Conservation (phyloP, 2,888 invertebrate genomes). For the Hermodice carunculata region DNA sequence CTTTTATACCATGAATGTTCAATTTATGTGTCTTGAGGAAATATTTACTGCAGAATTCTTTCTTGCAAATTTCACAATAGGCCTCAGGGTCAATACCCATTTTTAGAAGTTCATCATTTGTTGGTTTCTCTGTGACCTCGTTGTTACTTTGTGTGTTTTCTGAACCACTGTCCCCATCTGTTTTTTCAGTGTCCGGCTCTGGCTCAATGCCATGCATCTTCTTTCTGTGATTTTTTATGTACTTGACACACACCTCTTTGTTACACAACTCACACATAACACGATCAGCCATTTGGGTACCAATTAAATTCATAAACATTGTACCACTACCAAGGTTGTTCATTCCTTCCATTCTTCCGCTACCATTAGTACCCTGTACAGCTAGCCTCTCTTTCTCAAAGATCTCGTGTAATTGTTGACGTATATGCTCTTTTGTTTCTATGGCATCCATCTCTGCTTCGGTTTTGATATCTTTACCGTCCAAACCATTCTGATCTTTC, state of each 20-base stretch:
- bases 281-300: slow-evolving; percentile 68
- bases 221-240: slow-evolving; percentile 99
- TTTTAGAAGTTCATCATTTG: slow-evolving; percentile 61
- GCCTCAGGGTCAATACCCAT: slow-evolving; percentile 69
- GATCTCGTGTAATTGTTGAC: neutral
- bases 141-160: neutral
- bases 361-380: no score
- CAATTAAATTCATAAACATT: slow-evolving; percentile 68
- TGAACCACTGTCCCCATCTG: neutral
- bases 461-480: slow-evolving; percentile 10
- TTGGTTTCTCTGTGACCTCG: slow-evolving; percentile 12
- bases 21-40: slow-evolving; percentile 97
- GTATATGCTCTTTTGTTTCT: no score
- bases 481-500: slow-evolving; percentile 22
- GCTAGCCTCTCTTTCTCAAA: no score
- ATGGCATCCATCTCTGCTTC: no score
- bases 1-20: slow-evolving; percentile 91
- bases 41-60: slow-evolving; percentile 98
- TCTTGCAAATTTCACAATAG: slow-evolving; percentile 83
- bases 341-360: neutral
- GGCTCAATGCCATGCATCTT: slow-evolving; percentile 82
- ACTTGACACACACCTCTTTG: slow-evolving; percentile 99
- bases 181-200: slow-evolving; percentile 4
- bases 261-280: slow-evolving; percentile 92
- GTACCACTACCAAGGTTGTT: no score